A percentile compares a stretch with the other conserved stretches of the same genome.
These are phyloP conservation scores for Hemibagrus guttatus DNA, from an alignment of 2,797 vertebrate species.

Conservation along the genomic window DNA sequence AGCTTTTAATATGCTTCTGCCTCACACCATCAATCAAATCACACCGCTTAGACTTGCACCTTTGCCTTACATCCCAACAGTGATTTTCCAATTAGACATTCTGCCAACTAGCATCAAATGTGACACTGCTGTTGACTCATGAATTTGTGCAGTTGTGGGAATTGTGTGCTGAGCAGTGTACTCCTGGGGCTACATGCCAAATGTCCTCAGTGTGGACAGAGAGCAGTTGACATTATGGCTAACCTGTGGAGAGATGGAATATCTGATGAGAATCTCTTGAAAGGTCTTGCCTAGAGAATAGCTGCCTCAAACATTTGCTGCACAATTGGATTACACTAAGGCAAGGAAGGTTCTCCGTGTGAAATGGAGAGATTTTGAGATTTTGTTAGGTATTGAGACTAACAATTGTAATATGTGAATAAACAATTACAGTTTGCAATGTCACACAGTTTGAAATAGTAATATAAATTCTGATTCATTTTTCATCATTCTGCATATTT, in stretches of 20 bases:
- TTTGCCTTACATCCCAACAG: background rate
- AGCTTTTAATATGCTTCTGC: background rate
- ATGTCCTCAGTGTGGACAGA: slow-evolving; percentile 36
- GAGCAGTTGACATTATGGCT: slow-evolving; percentile 25
- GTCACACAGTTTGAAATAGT: background rate
- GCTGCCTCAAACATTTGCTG: background rate
- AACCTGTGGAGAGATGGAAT: slow-evolving; percentile 12
- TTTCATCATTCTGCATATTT: background rate
- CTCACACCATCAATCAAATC: too few species aligned
- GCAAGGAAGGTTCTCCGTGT: background rate
- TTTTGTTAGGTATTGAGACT: background rate
- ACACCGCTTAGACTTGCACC: background rate
- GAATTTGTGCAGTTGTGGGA: slow-evolving; percentile 33
- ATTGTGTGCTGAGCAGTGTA: background rate
- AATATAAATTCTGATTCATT: background rate
- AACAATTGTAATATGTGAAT: too few species aligned
- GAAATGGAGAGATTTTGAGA: background rate
- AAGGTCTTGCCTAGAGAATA: background rate
- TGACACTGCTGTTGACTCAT: slow-evolving; percentile 17
- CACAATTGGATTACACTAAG: background rate
- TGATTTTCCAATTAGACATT: slow-evolving; percentile 21
- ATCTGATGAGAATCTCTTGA: slow-evolving; percentile 27
- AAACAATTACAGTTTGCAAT: background rate
- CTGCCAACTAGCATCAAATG: background rate
- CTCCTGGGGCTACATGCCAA: slow-evolving; percentile 20